These are phyloP conservation scores for Pardalotus punctatus DNA, from an alignment of 2,113 vertebrate species.

Conservation along the genomic window DNA sequence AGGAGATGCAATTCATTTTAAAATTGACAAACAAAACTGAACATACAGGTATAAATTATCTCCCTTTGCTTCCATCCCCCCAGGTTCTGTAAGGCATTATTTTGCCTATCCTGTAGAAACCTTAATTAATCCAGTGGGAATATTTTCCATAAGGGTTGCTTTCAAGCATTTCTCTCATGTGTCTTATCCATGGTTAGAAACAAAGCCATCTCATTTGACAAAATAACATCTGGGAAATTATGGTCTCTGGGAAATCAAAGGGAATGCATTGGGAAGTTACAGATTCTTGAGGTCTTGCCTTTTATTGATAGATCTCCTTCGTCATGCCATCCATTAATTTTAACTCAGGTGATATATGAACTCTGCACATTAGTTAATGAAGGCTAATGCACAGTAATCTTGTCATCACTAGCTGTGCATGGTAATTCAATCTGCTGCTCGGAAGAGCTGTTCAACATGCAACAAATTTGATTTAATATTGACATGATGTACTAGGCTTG, in stretches of 20 bases:
- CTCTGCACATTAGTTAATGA: conserved; percentile 36
- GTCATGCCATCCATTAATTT: neutral
- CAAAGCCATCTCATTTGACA: neutral
- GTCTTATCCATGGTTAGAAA: neutral
- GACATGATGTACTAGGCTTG: conserved; percentile 44
- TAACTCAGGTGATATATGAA: conserved; percentile 45
- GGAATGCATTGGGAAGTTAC: neutral
- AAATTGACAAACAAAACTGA: neutral
- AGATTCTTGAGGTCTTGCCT: conserved; percentile 10
- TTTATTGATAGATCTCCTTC: neutral
- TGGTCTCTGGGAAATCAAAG: neutral
- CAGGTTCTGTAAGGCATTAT: neutral
- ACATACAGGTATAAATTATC: neutral
- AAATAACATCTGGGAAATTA: neutral
- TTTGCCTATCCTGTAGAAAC: neutral
- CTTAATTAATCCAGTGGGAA: conserved; percentile 30
- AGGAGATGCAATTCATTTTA: neutral
- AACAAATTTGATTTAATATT: conserved; percentile 32
- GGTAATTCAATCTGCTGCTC: conserved; percentile 50
- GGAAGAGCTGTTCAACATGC: neutral
- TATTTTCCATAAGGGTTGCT: neutral
- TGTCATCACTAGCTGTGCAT: conserved; percentile 45
- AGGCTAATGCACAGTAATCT: conserved; percentile 28
- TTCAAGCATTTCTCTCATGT: neutral
- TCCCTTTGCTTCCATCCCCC: neutral